These are phyloP conservation scores for Atrichornis clamosus DNA, from an alignment of 2,113 vertebrate species.

Conservation along the genomic window DNA sequence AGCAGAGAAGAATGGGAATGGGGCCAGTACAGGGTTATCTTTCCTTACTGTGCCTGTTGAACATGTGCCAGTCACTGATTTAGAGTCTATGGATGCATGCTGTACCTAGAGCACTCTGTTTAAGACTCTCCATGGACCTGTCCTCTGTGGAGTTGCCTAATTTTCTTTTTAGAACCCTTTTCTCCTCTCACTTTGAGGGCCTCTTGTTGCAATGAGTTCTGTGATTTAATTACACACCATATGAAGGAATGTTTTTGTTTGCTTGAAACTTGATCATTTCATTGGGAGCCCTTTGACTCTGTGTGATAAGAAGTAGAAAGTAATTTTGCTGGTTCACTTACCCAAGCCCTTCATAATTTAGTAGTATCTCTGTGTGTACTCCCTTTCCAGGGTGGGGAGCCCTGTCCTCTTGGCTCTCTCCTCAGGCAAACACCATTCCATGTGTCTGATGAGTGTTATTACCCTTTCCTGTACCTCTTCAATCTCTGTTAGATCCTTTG, in stretches of 20 bases:
- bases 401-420: not conserved
- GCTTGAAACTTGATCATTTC: constrained; percentile 1
- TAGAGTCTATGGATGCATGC: not conserved
- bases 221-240: not conserved
- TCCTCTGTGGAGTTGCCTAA: not conserved
- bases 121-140: not conserved
- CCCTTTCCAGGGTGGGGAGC: not conserved
- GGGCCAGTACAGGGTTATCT: not conserved
- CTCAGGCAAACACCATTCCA: not conserved
- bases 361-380: not conserved
- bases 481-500: not conserved
- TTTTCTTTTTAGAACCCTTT: not conserved
- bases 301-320: not conserved
- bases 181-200: not conserved
- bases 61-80: not conserved
- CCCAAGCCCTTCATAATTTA: not conserved
- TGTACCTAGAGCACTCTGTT: not conserved
- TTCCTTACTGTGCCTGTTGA: not conserved
- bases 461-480: not conserved
- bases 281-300: not conserved
- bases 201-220: not conserved
- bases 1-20: not conserved
- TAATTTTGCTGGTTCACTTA: constrained; percentile 4
- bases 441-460: not conserved
- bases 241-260: not conserved